Percentiles rank a stretch among this genome's conserved stretches.
Evolutionary conservation across 2,888 invertebrate genomes (phyloP).

Genomic region (Agonopterix arenella): DNA sequence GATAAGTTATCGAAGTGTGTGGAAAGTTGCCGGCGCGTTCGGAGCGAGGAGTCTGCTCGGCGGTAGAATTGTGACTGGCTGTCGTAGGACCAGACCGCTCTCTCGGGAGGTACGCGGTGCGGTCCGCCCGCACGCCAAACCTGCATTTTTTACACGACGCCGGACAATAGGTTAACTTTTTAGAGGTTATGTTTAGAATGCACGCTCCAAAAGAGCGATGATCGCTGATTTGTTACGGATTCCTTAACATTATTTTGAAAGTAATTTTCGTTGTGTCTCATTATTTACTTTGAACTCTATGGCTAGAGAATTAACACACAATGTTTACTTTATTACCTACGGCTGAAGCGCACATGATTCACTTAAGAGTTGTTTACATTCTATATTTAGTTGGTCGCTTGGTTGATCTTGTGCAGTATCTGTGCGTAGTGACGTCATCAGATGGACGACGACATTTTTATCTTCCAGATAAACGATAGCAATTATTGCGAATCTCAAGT

Average conservation of each 20-base stretch:
- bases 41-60: conserved; percentile 41
- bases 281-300: not conserved
- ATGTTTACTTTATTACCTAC: conserved; percentile 35
- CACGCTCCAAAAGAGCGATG: conserved; percentile 14
- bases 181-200: conserved; percentile 65
- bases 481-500: conserved; percentile 21
- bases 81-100: conserved; percentile 9
- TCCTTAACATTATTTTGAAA: not conserved
- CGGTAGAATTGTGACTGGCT: conserved; percentile 51
- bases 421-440: conserved; percentile 43
- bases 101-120: conserved; percentile 16
- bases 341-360: conserved; percentile 50
- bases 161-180: conserved; percentile 53
- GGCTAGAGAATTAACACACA: conserved; percentile 2
- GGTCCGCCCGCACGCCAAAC: conserved; percentile 21
- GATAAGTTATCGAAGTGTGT: conserved; percentile 62
- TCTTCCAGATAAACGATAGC: conserved; percentile 38
- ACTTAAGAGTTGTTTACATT: conserved; percentile 53
- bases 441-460: conserved; percentile 6
- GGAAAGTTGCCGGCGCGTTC: conserved; percentile 21
- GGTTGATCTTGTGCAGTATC: conserved; percentile 45
- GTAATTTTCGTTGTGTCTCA: not conserved
- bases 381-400: conserved; percentile 52
- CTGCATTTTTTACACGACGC: conserved; percentile 58
- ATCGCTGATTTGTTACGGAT: not conserved